Evolutionary conservation across 37 sponge, comb jelly and placozoan species (phyloP).

Genomic region (Chondrilla cf. caribensis): DNA sequence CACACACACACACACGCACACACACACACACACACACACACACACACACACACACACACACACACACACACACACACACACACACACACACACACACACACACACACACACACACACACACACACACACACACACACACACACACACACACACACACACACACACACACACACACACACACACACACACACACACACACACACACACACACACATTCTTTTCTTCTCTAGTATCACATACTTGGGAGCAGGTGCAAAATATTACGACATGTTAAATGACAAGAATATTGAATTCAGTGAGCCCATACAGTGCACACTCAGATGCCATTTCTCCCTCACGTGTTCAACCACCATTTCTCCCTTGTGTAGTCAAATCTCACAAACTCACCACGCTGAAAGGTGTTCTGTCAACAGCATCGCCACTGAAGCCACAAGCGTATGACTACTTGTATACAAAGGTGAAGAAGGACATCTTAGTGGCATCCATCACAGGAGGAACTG

Average conservation of each 20-base stretch:
- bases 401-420: slow-evolving; percentile 97
- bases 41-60: slow-evolving; percentile 29
- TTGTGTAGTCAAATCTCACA: slow-evolving; percentile 80
- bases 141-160: slow-evolving; percentile 16
- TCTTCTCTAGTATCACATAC: slow-evolving; percentile 63
- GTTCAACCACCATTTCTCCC: not conserved
- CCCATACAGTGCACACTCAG: not conserved
- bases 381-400: slow-evolving; percentile 75
- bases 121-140: slow-evolving; percentile 26
- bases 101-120: slow-evolving; percentile 15
- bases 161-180: slow-evolving; percentile 4
- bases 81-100: slow-evolving; percentile 28
- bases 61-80: not conserved
- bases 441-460: slow-evolving; percentile 88
- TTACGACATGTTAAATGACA: slow-evolving; percentile 87
- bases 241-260: slow-evolving; percentile 96
- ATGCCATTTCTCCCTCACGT: not conserved
- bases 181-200: slow-evolving; percentile 7
- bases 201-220: slow-evolving; percentile 29
- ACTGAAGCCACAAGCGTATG: slow-evolving; percentile 85
- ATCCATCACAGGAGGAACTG: slow-evolving; percentile 97
- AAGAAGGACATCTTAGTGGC: slow-evolving; percentile 85
- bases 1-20: slow-evolving; percentile 6
- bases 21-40: slow-evolving; percentile 2
- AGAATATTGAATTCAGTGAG: slow-evolving; percentile 56